phyloP scores from a whole-genome alignment of 2,888 invertebrate genomes.

The Spodoptera picta region DNA sequence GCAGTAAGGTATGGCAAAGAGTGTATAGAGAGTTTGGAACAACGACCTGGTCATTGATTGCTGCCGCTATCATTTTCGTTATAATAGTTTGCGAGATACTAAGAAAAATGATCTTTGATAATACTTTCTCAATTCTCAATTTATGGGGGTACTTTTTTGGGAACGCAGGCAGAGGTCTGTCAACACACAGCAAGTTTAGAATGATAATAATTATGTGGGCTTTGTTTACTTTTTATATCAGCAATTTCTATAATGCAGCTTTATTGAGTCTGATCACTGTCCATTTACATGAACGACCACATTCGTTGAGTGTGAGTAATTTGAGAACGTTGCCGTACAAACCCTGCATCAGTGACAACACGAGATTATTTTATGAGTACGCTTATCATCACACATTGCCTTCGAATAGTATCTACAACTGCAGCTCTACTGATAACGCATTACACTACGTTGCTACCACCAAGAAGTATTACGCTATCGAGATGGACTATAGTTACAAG shows the following conservation, averaged over 20 bases:
- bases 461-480: conserved; percentile 63
- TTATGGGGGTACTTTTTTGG: conserved; percentile 71
- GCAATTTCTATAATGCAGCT: conserved; percentile 73
- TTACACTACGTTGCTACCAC: conserved; percentile 63
- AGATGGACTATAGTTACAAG: conserved; percentile 62
- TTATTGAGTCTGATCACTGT: conserved; percentile 70
- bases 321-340: conserved; percentile 59
- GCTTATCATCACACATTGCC: conserved; percentile 68
- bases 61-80: conserved; percentile 55
- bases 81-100: conserved; percentile 50
- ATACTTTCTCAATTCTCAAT: conserved; percentile 57
- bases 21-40: conserved; percentile 68
- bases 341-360: conserved; percentile 67
- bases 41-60: conserved; percentile 68
- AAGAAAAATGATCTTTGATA: conserved; percentile 45
- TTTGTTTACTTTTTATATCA: conserved; percentile 74
- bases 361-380: conserved; percentile 62
- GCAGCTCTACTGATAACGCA: conserved; percentile 56
- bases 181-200: conserved; percentile 61
- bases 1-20: conserved; percentile 66
- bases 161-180: conserved; percentile 61
- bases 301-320: conserved; percentile 52
- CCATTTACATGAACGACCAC: conserved; percentile 57
- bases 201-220: conserved; percentile 70
- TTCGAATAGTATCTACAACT: conserved; percentile 53